Percentiles rank a stretch among this genome's conserved stretches.
Evolutionary conservation across 2,797 vertebrate genomes (phyloP).

Genomic region (Falco columbarius): DNA sequence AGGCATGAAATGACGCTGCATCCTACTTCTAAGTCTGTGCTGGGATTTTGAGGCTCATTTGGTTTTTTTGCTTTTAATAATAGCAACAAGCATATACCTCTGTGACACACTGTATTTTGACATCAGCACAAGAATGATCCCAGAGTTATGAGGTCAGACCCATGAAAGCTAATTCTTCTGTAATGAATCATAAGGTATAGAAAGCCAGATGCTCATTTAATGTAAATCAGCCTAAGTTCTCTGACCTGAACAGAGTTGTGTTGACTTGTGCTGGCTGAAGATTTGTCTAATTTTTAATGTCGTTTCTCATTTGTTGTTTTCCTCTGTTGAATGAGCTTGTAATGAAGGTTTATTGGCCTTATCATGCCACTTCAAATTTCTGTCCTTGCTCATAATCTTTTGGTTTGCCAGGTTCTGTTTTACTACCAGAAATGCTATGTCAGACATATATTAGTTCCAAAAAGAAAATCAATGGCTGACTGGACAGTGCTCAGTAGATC

Average conservation of each 20-base stretch:
- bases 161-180: background rate
- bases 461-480: background rate
- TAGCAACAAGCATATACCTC: background rate
- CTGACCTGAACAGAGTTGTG: background rate
- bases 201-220: background rate
- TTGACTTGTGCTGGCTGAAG: background rate
- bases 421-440: background rate
- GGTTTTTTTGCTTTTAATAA: background rate
- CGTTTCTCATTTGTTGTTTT: constrained; percentile 22
- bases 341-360: background rate
- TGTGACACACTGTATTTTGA: background rate
- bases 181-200: background rate
- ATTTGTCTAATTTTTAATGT: background rate
- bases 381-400: background rate
- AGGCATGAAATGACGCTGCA: background rate
- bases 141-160: background rate
- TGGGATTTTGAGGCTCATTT: background rate
- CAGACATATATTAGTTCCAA: background rate
- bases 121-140: background rate
- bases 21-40: background rate
- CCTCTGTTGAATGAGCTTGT: background rate
- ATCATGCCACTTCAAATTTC: background rate
- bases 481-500: background rate
- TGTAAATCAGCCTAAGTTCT: background rate
- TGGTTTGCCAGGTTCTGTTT: background rate